These are phyloP conservation scores for Lepilemur septentrionalis DNA, from an alignment of 2,797 vertebrate genomes.

Conservation along the genomic window DNA sequence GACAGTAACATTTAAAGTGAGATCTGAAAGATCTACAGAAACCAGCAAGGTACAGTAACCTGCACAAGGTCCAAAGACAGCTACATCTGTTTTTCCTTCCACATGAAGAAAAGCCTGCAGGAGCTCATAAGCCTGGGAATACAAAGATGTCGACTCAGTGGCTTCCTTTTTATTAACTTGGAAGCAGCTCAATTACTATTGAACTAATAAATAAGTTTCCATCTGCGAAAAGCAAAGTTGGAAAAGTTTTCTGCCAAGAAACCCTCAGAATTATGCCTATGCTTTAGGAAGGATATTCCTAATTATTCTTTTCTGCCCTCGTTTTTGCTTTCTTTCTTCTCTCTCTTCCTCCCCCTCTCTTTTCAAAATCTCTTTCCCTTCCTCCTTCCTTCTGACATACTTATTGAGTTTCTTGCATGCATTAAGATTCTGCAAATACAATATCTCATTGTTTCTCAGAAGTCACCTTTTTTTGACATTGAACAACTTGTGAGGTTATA, in stretches of 20 bases:
- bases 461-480: neutral
- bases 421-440: neutral
- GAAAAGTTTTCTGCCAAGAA: neutral
- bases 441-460: neutral
- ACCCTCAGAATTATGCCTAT: neutral
- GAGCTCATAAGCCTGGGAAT: neutral
- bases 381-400: neutral
- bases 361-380: neutral
- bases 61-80: neutral
- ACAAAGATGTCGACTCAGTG: neutral
- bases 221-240: neutral
- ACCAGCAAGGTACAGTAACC: accelerated
- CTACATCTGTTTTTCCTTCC: neutral
- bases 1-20: neutral
- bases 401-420: neutral
- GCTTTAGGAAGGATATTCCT: neutral
- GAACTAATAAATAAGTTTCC: neutral
- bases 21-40: neutral
- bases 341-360: neutral
- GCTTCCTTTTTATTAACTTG: neutral
- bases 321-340: neutral
- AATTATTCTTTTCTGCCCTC: neutral
- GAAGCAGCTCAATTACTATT: neutral
- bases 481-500: neutral
- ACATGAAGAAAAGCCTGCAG: neutral